Conservation (phyloP, 2,888 invertebrate species). For the Helleia helle region DNA sequence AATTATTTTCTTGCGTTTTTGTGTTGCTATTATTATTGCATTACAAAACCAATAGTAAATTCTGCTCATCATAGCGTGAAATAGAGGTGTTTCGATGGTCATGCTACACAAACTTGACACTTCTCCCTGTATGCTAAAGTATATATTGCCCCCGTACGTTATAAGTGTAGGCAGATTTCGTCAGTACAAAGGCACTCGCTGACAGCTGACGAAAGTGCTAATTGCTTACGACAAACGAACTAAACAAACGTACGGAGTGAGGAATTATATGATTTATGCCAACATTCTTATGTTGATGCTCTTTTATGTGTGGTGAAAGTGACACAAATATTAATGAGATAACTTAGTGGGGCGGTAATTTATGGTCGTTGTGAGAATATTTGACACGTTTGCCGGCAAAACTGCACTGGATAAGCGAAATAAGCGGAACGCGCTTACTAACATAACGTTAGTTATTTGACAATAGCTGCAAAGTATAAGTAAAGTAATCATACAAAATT, state of each 20-base stretch:
- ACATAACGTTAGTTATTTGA: too few species aligned
- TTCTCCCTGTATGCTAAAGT: not conserved
- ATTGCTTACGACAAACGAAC: slow-evolving; percentile 42
- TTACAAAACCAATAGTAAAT: too few species aligned
- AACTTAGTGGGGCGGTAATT: not conserved
- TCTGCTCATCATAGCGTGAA: too few species aligned
- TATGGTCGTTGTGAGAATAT: not conserved
- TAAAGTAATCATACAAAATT: too few species aligned
- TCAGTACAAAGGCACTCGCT: slow-evolving; percentile 28
- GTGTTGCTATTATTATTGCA: too few species aligned
- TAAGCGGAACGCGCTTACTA: too few species aligned
- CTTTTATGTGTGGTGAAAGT: slow-evolving; percentile 1
- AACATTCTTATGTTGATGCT: slow-evolving; percentile 9
- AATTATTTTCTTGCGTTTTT: too few species aligned
- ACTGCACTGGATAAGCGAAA: too few species aligned
- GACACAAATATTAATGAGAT: slow-evolving; percentile 1
- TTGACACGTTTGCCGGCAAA: not conserved
- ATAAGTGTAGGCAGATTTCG: slow-evolving; percentile 21
- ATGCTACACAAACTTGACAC: not conserved
- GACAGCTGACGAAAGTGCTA: slow-evolving; percentile 59
- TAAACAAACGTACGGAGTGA: slow-evolving; percentile 27
- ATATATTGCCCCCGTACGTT: slow-evolving; percentile 11
- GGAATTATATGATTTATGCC: slow-evolving; percentile 20
- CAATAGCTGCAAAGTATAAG: too few species aligned
- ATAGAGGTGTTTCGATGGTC: too few species aligned